phyloP scores from a whole-genome alignment of 2,113 vertebrate genomes.

The Odocoileus virginianus region DNA sequence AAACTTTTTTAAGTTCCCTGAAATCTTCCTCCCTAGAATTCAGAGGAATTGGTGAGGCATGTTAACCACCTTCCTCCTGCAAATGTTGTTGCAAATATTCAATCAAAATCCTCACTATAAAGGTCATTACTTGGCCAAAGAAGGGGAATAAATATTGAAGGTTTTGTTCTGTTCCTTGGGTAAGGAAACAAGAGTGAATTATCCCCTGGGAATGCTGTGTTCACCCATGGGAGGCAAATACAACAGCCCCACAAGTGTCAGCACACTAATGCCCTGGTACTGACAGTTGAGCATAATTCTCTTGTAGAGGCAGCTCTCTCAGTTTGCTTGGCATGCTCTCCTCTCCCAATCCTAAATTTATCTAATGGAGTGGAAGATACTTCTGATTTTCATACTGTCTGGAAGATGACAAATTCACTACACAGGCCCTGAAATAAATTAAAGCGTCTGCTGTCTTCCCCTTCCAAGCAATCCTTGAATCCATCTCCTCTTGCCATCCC shows the following conservation, averaged over 20 bases:
- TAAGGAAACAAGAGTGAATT: conserved; percentile 41
- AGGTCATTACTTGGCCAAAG: conserved; percentile 18
- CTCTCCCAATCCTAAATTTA: conserved; percentile 9
- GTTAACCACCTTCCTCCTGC: not conserved
- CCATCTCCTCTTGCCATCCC: not conserved
- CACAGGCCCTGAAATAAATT: not conserved
- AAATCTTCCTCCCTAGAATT: not conserved
- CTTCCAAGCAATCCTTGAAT: not conserved
- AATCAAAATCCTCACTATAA: conserved; percentile 6
- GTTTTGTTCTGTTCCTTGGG: conserved; percentile 19
- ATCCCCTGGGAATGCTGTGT: not conserved
- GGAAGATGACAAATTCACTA: not conserved
- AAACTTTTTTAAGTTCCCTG: not conserved
- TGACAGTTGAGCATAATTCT: not conserved
- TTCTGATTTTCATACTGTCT: not conserved
- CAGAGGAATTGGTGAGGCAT: not conserved
- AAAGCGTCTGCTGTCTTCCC: not conserved
- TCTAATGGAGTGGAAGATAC: conserved; percentile 2
- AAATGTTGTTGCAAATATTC: not conserved
- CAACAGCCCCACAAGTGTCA: not conserved
- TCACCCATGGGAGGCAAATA: conserved; percentile 29
- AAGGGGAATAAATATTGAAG: conserved; percentile 25
- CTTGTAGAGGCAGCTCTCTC: not conserved
- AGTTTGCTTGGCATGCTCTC: not conserved
- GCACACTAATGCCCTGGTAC: not conserved